Percentiles rank a stretch among this genome's conserved stretches.
These are phyloP conservation scores for Chymomyza amoena DNA, from an alignment of 2,888 invertebrate genomes.

Conservation along the genomic window DNA sequence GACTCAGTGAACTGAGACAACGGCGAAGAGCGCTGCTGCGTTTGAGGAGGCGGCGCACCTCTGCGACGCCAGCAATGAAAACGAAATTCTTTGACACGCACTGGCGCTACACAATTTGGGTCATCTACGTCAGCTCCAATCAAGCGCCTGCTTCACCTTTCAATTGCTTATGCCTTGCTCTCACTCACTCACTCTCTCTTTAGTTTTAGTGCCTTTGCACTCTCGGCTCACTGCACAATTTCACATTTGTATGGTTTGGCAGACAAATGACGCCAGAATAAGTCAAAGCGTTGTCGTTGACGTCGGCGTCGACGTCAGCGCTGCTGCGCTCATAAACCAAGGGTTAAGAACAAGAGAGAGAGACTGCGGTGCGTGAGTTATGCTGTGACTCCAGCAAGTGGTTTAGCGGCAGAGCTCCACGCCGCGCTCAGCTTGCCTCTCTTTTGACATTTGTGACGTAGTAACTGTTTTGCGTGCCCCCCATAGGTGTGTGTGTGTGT, in stretches of 20 bases:
- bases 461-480: not conserved
- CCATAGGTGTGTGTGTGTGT: constrained; percentile 2
- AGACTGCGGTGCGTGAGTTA: not conserved
- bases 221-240: constrained; percentile 39
- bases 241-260: constrained; percentile 5
- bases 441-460: constrained; percentile 16
- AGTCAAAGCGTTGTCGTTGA: not conserved
- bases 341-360: not conserved
- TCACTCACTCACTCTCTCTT: not conserved
- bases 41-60: not conserved
- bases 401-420: not conserved
- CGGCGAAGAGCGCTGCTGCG: not conserved
- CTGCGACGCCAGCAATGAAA: constrained; percentile 28
- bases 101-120: constrained; percentile 39
- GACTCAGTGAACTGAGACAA: not conserved
- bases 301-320: constrained; percentile 16
- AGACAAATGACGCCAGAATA: not conserved
- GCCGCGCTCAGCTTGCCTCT: constrained; percentile 2
- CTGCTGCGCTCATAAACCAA: not conserved
- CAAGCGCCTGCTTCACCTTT: constrained; percentile 9
- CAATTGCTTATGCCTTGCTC: not conserved
- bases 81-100: constrained; percentile 50
- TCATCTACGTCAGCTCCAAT: constrained; percentile 53
- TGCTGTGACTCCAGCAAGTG: not conserved
- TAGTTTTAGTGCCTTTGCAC: not conserved